Evolutionary conservation across 37 sponge, comb jelly and placozoan species (phyloP).

Genomic region (Axinella damicornis): DNA sequence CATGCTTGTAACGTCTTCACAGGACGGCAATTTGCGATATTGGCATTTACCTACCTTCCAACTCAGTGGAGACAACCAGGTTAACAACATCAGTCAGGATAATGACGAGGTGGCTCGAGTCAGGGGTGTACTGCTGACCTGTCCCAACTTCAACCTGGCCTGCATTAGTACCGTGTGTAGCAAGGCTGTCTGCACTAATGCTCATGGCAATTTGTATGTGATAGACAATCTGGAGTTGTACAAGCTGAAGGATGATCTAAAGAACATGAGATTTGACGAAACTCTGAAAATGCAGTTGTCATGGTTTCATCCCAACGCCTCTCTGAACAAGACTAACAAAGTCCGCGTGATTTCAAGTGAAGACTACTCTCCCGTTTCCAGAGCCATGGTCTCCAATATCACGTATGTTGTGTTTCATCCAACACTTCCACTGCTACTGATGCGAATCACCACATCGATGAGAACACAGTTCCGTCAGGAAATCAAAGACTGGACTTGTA

Average conservation of each 20-base stretch:
- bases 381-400: no score
- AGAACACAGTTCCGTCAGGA: not conserved
- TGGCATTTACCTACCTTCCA: conserved; percentile 26
- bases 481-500: conserved; percentile 47
- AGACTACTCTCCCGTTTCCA: no score
- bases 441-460: conserved; percentile 10
- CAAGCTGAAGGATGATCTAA: not conserved
- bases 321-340: conserved; percentile 3
- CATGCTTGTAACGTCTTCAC: not conserved
- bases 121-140: conserved; percentile 27
- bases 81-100: not conserved
- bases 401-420: no score
- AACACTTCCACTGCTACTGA: not conserved
- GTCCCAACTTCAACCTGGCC: conserved; percentile 20
- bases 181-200: not conserved
- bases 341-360: conserved; percentile 1
- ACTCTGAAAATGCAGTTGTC: conserved; percentile 20
- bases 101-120: conserved; percentile 3
- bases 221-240: conserved; percentile 31
- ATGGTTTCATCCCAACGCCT: conserved; percentile 25
- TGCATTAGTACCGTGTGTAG: not conserved
- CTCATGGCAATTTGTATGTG: conserved; percentile 7
- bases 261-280: conserved; percentile 12
- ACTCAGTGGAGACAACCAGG: not conserved
- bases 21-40: conserved; percentile 13